These are phyloP conservation scores for Drosophila littoralis DNA, from an alignment of 1,140 invertebrate species.

Conservation along the genomic window DNA sequence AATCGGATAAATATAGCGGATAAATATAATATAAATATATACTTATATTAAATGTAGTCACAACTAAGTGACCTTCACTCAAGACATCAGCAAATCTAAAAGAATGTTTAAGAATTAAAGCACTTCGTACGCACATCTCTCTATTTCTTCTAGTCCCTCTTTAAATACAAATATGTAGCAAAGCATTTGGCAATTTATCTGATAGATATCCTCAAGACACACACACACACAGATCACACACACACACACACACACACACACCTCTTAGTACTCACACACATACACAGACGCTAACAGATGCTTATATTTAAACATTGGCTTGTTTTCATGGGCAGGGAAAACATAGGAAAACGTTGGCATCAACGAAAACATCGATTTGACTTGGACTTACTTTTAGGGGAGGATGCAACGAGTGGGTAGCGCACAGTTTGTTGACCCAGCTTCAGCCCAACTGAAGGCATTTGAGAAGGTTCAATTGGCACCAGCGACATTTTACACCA, in stretches of 20 bases:
- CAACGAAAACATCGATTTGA: slow-evolving; percentile 29
- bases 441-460: slow-evolving; percentile 27
- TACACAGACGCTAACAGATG: slow-evolving; percentile 6
- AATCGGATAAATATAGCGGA: too few relatives aligned
- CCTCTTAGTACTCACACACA: neutral
- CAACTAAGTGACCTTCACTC: neutral
- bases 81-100: neutral
- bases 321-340: slow-evolving; percentile 15
- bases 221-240: neutral
- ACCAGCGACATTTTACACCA: slow-evolving; percentile 77
- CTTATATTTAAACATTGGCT: slow-evolving; percentile 42
- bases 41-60: too few relatives aligned
- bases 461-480: slow-evolving; percentile 69
- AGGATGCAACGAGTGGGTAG: slow-evolving; percentile 25
- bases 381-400: slow-evolving; percentile 46
- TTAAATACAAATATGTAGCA: neutral
- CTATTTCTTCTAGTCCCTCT: neutral
- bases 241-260: neutral
- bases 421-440: slow-evolving; percentile 73
- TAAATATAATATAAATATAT: too few relatives aligned
- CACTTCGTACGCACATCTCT: neutral
- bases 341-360: slow-evolving; percentile 6
- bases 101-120: slow-evolving; percentile 7
- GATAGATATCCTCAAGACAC: slow-evolving; percentile 11
- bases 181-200: slow-evolving; percentile 17